These are phyloP conservation scores for Pterostichus niger DNA, from an alignment of 2,888 invertebrate genomes.

Conservation along the genomic window DNA sequence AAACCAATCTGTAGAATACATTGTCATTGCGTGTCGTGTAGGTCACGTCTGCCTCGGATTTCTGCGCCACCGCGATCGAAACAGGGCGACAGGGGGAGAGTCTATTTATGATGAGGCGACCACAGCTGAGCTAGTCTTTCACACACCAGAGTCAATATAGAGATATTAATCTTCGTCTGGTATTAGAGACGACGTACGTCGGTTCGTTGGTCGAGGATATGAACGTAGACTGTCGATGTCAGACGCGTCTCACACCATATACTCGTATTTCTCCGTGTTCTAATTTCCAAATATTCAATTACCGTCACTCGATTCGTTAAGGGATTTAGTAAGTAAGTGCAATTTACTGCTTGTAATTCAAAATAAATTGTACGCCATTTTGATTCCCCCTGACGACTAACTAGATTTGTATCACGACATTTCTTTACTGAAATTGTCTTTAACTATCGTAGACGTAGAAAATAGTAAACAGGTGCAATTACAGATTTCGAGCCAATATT, in stretches of 20 bases:
- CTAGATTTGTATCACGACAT: slow-evolving; percentile 23
- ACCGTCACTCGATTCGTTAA: slow-evolving; percentile 33
- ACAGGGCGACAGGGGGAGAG: slow-evolving; percentile 29
- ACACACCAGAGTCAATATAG: slow-evolving; percentile 60
- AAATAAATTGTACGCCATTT: slow-evolving; percentile 43
- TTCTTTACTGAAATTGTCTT: slow-evolving; percentile 36
- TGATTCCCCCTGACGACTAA: slow-evolving; percentile 28
- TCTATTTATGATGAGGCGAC: slow-evolving; percentile 54
- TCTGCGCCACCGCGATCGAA: slow-evolving; percentile 25
- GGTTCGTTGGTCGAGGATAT: neutral
- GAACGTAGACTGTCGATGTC: slow-evolving; percentile 25
- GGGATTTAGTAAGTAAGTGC: slow-evolving; percentile 29
- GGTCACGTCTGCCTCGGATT: slow-evolving; percentile 48
- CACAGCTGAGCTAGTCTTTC: slow-evolving; percentile 50
- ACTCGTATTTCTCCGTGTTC: slow-evolving; percentile 1
- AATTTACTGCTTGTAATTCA: slow-evolving; percentile 32
- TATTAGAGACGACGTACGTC: slow-evolving; percentile 52
- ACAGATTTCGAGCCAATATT: no score
- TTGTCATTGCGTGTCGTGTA: slow-evolving; percentile 51
- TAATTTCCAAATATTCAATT: slow-evolving; percentile 48
- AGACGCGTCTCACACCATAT: neutral
- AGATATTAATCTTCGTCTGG: slow-evolving; percentile 64
- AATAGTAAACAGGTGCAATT: no score
- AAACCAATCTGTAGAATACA: slow-evolving; percentile 61
- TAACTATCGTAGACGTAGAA: slow-evolving; percentile 3